phyloP scores from a whole-genome alignment of 2,797 vertebrate species.

The Threskiornis aethiopicus region DNA sequence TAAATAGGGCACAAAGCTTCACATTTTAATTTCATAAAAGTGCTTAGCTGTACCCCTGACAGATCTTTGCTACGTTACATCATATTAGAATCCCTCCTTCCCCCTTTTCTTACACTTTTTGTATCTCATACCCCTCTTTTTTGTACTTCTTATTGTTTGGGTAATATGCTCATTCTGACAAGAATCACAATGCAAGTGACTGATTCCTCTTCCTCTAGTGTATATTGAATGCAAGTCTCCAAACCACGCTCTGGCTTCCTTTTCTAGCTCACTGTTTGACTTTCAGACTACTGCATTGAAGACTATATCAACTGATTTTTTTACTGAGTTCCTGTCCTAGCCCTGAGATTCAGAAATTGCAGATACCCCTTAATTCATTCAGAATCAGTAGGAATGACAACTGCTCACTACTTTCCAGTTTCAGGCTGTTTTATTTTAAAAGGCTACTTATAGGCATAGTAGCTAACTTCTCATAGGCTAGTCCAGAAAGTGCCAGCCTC shows the following conservation, averaged over 20 bases:
- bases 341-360: neutral
- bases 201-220: neutral
- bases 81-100: neutral
- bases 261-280: neutral
- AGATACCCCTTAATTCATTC: neutral
- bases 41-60: neutral
- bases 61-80: neutral
- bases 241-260: neutral
- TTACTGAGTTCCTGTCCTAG: neutral
- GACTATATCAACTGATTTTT: neutral
- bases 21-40: neutral
- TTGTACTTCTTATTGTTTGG: neutral
- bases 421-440: neutral
- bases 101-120: neutral
- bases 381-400: neutral
- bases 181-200: neutral
- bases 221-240: neutral
- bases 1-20: neutral
- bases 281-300: neutral
- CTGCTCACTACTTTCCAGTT: neutral
- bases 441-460: neutral
- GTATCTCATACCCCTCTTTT: neutral
- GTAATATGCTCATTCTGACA: neutral
- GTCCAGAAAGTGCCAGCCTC: neutral
- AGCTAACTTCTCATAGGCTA: neutral